Percentiles rank a stretch among this genome's conserved stretches.
Evolutionary conservation across 1,140 invertebrate species (phyloP).

Genomic region (Choristoneura fumiferana): DNA sequence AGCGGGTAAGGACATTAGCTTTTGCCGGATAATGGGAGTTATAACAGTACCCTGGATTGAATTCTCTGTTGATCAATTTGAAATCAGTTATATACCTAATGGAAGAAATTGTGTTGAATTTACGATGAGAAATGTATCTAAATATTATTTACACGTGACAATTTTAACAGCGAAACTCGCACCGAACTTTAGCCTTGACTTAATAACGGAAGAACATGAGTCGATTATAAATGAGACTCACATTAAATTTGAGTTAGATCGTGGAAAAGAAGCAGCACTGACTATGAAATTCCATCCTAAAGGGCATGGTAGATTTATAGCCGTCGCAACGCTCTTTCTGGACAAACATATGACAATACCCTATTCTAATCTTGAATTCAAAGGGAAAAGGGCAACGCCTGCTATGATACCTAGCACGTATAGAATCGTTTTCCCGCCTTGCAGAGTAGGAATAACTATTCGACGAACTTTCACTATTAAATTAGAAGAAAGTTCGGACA

Average conservation of each 20-base stretch:
- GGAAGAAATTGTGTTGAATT: constrained; percentile 51
- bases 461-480: constrained; percentile 41
- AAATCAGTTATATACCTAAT: constrained; percentile 46
- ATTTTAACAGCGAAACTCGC: constrained; percentile 54
- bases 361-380: constrained; percentile 63
- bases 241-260: constrained; percentile 61
- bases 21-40: constrained; percentile 59
- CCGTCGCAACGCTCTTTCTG: constrained; percentile 56
- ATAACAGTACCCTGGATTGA: constrained; percentile 61
- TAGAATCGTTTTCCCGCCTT: constrained; percentile 59
- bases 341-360: constrained; percentile 59
- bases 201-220: constrained; percentile 42
- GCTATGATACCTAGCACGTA: constrained; percentile 45
- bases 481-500: constrained; percentile 42
- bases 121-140: constrained; percentile 62
- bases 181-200: constrained; percentile 53
- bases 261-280: constrained; percentile 35
- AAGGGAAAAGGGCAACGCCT: constrained; percentile 49
- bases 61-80: constrained; percentile 62
- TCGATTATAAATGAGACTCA: constrained; percentile 45
- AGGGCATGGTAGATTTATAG: constrained; percentile 51
- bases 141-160: constrained; percentile 54
- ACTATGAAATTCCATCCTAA: constrained; percentile 60
- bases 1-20: constrained; percentile 60
- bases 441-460: constrained; percentile 36